phyloP scores from a whole-genome alignment of 2,888 invertebrate species.

The Omphaloscelis lunosa region DNA sequence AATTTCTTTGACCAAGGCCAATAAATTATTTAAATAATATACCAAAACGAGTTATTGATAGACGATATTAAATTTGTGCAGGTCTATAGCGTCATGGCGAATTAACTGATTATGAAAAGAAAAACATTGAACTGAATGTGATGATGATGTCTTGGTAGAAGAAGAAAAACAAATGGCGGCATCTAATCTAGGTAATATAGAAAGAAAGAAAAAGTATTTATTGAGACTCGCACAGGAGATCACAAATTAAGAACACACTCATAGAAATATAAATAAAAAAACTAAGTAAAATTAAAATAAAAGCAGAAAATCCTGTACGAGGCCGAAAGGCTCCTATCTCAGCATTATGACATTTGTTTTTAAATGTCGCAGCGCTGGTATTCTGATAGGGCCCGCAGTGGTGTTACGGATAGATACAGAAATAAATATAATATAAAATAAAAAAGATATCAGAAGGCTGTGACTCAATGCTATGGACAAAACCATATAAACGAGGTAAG shows the following conservation, averaged over 20 bases:
- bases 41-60: constrained; percentile 15
- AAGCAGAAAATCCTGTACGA: too few species aligned
- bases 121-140: background rate
- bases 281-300: too few species aligned
- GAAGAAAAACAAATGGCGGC: background rate
- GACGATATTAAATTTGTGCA: constrained; percentile 33
- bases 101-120: background rate
- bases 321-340: too few species aligned
- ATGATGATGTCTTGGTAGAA: background rate
- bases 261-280: too few species aligned
- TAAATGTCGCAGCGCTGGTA: too few species aligned
- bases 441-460: background rate
- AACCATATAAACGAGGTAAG: background rate
- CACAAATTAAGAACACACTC: too few species aligned
- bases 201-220: too few species aligned
- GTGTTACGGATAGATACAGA: too few species aligned
- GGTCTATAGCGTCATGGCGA: background rate
- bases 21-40: constrained; percentile 13
- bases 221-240: too few species aligned
- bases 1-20: constrained; percentile 21
- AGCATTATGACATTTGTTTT: too few species aligned
- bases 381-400: too few species aligned
- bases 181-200: background rate
- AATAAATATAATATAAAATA: too few species aligned
- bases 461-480: background rate